phyloP scores from a whole-genome alignment of 2,113 vertebrate genomes.

The Lepisosteus osseus region DNA sequence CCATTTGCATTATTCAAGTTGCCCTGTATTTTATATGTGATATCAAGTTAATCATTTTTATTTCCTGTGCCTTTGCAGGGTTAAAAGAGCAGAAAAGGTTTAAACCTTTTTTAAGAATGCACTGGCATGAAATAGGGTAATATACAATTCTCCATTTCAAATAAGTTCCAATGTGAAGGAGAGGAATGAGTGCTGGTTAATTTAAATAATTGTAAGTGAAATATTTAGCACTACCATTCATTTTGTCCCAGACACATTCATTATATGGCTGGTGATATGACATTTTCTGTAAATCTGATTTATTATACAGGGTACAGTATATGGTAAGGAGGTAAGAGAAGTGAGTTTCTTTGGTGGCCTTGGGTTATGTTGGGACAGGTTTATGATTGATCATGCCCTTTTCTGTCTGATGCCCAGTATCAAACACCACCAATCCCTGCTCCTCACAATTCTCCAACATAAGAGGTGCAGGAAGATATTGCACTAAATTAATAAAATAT shows the following conservation, averaged over 20 bases:
- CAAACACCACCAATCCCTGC: too few species aligned
- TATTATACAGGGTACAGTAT: slow-evolving; percentile 15
- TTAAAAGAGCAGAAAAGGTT: background rate
- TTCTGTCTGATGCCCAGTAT: background rate
- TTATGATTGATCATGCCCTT: background rate
- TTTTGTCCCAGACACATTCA: slow-evolving; percentile 51
- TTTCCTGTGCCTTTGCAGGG: background rate
- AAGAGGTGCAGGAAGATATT: too few species aligned
- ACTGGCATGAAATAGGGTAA: background rate
- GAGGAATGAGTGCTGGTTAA: background rate
- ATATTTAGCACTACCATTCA: slow-evolving; percentile 50
- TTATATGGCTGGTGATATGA: slow-evolving; percentile 41
- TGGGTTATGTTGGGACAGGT: background rate
- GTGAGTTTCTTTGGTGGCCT: background rate
- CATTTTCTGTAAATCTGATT: slow-evolving; percentile 27
- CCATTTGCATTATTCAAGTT: too few species aligned
- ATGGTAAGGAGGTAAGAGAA: background rate
- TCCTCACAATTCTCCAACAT: too few species aligned
- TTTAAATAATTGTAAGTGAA: slow-evolving; percentile 34
- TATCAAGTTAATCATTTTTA: too few species aligned
- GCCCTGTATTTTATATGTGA: too few species aligned
- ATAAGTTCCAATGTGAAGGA: slow-evolving; percentile 32
- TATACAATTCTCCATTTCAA: background rate
- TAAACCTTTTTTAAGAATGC: background rate
- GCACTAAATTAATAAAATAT: too few species aligned